Base-by-base conservation (phyloP, 2,113 vertebrate species). In the Atractosteus spatula region DNA sequence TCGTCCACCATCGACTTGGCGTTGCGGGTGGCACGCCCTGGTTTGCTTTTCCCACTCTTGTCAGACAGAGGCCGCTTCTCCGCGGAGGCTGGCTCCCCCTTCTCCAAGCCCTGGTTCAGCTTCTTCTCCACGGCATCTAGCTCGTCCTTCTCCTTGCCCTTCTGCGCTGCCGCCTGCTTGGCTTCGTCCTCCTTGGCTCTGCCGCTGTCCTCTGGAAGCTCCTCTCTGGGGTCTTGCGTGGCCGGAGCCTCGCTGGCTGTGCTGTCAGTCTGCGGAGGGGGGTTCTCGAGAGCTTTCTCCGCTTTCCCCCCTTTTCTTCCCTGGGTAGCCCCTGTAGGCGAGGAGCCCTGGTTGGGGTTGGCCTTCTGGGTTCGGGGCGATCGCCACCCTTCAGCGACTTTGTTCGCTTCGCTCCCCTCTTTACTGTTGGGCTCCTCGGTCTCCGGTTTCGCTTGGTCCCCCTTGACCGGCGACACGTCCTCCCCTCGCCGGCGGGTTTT, bases 401-500 rank as follows among this genome's bases (percentile, higher is more conserved):
- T 69, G 82, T 91, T 72, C 88, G 93, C 43, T 87, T 91, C 96
- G 81, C 88, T 0, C 87, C 90, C 68, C 17, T 98, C 96, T 80
- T 92, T 96, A 3, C 45, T 74, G 66, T 97, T 94, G 0, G 79
- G n/a, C 41, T 94, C 94, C 0, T 94, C 92, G 0, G 41, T 80
- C 56, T 96, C 93, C 5, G 78, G 79, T 78, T 94, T 94, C 12
- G 86, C 83, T 0, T 80, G 82, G 51, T 96, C 94, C 0, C 41
- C 76, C 75, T 96, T 96, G 69, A 90, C 69, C 0, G 92, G 89
- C 66, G 94, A 93, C n/a, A 86, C 78, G 3, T 96, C 94, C 43
- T 96, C 95, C 12, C 87, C 84, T 0, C 88, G 89, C 80, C 94
- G 95, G 7, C 93, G 93, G 7, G 93, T 91, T 78, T 99, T 98